A percentile compares a stretch with the other conserved stretches of the same genome.
These are phyloP conservation scores for Entomobrya multifasciata DNA, from an alignment of 2,888 invertebrate genomes.

Conservation along the genomic window DNA sequence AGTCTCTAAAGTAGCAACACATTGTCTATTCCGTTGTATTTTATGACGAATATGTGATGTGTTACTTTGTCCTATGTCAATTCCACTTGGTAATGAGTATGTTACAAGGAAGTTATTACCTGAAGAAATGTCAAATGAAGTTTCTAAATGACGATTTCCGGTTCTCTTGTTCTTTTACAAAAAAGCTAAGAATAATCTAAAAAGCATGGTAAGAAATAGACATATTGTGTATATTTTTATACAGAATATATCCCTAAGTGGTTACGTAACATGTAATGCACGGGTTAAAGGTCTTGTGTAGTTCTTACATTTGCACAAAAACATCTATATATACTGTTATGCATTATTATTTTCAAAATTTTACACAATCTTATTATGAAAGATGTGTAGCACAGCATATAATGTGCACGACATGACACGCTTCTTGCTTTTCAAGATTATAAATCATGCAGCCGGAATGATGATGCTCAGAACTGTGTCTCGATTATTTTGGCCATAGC, in stretches of 20 bases:
- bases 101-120: slow-evolving; percentile 63
- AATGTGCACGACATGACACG: slow-evolving; percentile 48
- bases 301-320: background rate
- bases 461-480: slow-evolving; percentile 23
- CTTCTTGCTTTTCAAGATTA: slow-evolving; percentile 57
- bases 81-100: slow-evolving; percentile 62
- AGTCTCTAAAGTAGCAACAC: background rate
- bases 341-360: slow-evolving; percentile 9
- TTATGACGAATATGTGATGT: slow-evolving; percentile 26
- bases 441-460: slow-evolving; percentile 51
- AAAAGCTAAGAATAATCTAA: too few species aligned
- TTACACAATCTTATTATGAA: background rate
- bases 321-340: too few species aligned
- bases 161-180: background rate
- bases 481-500: slow-evolving; percentile 1
- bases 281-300: too few species aligned
- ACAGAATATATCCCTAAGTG: background rate
- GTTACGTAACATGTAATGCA: too few species aligned
- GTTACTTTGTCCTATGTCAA: slow-evolving; percentile 58
- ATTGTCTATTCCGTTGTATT: background rate
- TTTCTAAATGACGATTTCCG: slow-evolving; percentile 55
- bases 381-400: background rate
- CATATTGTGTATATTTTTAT: background rate
- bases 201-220: too few species aligned
- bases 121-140: slow-evolving; percentile 58